phyloP scores from a whole-genome alignment of 2,888 invertebrate genomes.

The Mythimna pallens region DNA sequence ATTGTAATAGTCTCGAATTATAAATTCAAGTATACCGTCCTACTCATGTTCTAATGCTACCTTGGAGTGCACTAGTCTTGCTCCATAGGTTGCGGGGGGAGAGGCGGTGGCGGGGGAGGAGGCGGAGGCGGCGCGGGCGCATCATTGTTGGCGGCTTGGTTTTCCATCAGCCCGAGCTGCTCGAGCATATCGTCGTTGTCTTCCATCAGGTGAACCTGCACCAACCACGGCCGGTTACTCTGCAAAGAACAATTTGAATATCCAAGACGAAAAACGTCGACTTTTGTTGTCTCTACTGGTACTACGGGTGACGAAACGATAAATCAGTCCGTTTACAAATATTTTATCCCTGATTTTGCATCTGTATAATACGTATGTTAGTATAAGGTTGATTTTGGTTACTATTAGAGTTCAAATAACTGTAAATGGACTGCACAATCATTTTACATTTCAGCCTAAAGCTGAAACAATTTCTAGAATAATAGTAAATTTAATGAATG shows the following conservation, averaged over 20 bases:
- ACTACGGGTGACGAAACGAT: constrained; percentile 1
- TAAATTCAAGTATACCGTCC: neutral
- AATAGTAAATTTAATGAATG: too few species aligned
- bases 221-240: constrained; percentile 68
- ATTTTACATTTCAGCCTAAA: too few species aligned
- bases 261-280: constrained; percentile 59
- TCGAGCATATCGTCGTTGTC: constrained; percentile 89
- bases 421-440: neutral
- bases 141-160: constrained; percentile 79
- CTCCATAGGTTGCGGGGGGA: constrained; percentile 91
- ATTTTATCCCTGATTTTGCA: neutral
- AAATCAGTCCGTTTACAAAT: neutral
- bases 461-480: too few species aligned
- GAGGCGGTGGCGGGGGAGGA: constrained; percentile 92
- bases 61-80: constrained; percentile 75
- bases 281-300: constrained; percentile 10
- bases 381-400: neutral
- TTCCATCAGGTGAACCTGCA: constrained; percentile 86
- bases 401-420: neutral
- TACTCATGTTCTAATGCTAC: constrained; percentile 23
- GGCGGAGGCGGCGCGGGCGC: constrained; percentile 91
- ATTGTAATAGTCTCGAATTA: neutral
- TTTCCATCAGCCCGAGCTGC: constrained; percentile 86
- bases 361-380: neutral
- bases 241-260: constrained; percentile 65